phyloP scores from a whole-genome alignment of 2,797 vertebrate species.

The Florisuga fusca region DNA sequence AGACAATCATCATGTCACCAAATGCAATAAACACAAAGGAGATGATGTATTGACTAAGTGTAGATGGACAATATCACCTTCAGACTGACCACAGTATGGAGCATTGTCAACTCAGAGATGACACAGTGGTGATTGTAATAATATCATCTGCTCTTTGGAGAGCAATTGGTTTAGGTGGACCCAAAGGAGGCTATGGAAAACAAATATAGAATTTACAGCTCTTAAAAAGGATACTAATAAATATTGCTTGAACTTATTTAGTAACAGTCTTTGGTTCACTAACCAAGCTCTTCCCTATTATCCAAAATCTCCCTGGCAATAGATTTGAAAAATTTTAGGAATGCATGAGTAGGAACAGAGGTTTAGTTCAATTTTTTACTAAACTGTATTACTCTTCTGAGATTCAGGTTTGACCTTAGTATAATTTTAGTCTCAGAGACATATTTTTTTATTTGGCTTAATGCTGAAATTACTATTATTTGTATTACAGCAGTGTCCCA shows the following conservation, averaged over 20 bases:
- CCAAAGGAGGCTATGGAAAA: not conserved
- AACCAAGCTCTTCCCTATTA: not conserved
- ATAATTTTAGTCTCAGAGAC: not conserved
- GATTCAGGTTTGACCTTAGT: not conserved
- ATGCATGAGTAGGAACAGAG: not conserved
- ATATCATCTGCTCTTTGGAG: not conserved
- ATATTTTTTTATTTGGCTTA: not conserved
- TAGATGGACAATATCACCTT: not conserved
- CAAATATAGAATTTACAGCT: not conserved
- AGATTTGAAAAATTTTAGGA: not conserved
- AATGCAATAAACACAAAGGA: not conserved
- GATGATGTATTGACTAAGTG: not conserved
- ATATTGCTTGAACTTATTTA: not conserved
- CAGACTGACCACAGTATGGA: not conserved
- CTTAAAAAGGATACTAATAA: not conserved
- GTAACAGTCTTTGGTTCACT: not conserved
- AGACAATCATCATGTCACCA: not conserved
- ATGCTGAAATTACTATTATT: not conserved
- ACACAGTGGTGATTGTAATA: not conserved
- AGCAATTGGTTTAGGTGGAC: not conserved
- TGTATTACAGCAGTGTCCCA: not conserved
- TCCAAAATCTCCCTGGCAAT: accelerated
- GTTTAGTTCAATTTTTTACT: not conserved
- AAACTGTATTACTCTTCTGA: not conserved
- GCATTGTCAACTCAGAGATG: not conserved